Percentiles rank a stretch among this genome's conserved stretches.
Conservation (phyloP, 2,888 invertebrate genomes). For the Cantharis flavilabris region DNA sequence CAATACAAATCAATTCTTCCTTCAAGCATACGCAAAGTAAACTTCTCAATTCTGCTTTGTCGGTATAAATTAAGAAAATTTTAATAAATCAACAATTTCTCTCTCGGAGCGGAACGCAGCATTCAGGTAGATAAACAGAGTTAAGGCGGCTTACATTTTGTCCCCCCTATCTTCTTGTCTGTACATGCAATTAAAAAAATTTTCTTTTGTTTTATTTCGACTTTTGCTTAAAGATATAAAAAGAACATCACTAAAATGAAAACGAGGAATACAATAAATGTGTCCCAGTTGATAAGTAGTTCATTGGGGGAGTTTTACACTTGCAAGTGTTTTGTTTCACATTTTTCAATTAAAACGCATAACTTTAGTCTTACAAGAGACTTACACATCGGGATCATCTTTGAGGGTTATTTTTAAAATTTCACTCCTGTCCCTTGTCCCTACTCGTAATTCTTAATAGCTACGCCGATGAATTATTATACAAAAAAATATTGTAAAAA, state of each 20-base stretch:
- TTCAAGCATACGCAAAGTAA: background rate
- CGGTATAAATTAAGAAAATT: background rate
- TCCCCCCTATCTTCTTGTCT: background rate
- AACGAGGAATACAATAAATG: background rate
- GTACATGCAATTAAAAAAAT: background rate
- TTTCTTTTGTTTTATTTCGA: background rate
- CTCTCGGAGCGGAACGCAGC: background rate
- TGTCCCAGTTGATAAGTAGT: background rate
- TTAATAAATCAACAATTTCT: background rate
- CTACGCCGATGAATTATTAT: background rate
- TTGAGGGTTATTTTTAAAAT: background rate
- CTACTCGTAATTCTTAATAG: background rate
- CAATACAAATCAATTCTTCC: background rate
- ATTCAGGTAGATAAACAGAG: background rate
- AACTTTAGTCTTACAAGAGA: background rate
- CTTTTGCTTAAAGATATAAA: background rate
- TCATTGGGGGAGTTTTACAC: background rate
- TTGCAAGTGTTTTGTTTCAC: background rate
- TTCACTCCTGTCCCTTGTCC: background rate
- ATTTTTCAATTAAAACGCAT: background rate
- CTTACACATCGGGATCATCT: background rate
- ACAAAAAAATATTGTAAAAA: background rate
- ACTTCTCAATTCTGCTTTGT: background rate
- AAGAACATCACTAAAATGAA: background rate
- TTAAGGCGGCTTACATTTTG: background rate